Percentiles rank a stretch among this genome's conserved stretches.
These are phyloP conservation scores for Drosophila lutescens DNA, from an alignment of 2,888 invertebrate species.

Conservation along the genomic window DNA sequence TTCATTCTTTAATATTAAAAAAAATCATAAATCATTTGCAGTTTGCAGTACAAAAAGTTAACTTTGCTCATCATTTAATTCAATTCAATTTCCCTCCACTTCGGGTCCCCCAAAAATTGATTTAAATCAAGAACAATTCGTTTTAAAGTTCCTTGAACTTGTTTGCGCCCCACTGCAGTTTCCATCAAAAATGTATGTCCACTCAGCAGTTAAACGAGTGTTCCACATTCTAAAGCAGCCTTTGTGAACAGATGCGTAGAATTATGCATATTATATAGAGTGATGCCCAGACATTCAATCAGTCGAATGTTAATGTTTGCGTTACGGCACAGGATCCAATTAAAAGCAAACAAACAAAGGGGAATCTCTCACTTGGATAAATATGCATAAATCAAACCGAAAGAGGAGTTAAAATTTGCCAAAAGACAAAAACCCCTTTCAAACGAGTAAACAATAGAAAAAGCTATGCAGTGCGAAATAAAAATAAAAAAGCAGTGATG, in stretches of 20 bases:
- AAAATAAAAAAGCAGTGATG: background rate
- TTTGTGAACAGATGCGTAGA: slow-evolving; percentile 12
- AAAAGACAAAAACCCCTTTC: slow-evolving; percentile 11
- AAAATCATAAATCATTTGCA: too few relatives aligned
- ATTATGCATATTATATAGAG: slow-evolving; percentile 6
- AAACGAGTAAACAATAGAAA: slow-evolving; percentile 6
- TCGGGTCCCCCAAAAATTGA: background rate
- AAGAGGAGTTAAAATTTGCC: background rate
- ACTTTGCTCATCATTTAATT: background rate
- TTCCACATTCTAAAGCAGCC: slow-evolving; percentile 17
- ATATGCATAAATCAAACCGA: slow-evolving; percentile 27
- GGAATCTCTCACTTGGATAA: slow-evolving; percentile 8
- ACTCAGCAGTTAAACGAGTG: slow-evolving; percentile 18
- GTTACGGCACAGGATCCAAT: slow-evolving; percentile 24
- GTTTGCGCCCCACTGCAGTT: slow-evolving; percentile 16
- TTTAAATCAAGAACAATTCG: slow-evolving; percentile 30
- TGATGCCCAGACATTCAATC: slow-evolving; percentile 25
- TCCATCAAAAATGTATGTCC: slow-evolving; percentile 17
- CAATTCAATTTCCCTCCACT: slow-evolving; percentile 11
- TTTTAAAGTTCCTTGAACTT: slow-evolving; percentile 39
- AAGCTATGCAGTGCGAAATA: background rate
- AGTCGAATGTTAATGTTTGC: slow-evolving; percentile 7
- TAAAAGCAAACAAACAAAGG: slow-evolving; percentile 36
- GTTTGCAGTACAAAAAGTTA: too few relatives aligned
- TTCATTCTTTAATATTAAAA: too few relatives aligned